A percentile compares a stretch with the other conserved stretches of the same genome.
Evolutionary conservation across 1,140 invertebrate genomes (phyloP).

Genomic region (Lordiphosa stackelbergi): DNA sequence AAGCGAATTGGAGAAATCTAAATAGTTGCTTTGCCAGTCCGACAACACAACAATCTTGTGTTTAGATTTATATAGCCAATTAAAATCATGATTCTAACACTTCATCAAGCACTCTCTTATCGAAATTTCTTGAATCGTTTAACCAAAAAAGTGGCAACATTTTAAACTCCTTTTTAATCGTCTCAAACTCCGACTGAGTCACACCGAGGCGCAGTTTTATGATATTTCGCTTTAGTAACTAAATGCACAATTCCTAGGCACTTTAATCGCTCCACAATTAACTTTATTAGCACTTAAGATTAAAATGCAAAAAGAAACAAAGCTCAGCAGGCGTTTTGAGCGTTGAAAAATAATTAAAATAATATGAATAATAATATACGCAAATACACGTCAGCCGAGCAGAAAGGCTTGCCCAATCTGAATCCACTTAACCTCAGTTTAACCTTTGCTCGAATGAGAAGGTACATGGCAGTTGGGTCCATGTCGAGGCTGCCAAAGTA

Average conservation of each 20-base stretch:
- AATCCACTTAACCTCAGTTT: conserved; percentile 44
- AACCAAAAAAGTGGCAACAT: conserved; percentile 2
- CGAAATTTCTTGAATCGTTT: too few relatives aligned
- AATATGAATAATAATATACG: conserved; percentile 58
- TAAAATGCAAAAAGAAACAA: conserved; percentile 48
- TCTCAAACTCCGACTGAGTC: conserved; percentile 35
- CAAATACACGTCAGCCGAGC: conserved; percentile 48
- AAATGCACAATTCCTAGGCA: conserved; percentile 57
- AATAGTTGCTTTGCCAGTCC: too few relatives aligned
- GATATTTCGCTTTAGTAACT: conserved; percentile 53
- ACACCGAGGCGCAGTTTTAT: conserved; percentile 49
- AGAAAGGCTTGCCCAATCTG: conserved; percentile 54
- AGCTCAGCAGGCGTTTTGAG: conserved; percentile 49
- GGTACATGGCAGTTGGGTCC: conserved; percentile 11
- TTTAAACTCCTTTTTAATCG: conserved; percentile 5
- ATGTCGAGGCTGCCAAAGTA: conserved; percentile 30
- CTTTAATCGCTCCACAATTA: conserved; percentile 58
- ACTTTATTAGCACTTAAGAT: conserved; percentile 65
- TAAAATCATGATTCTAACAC: too few relatives aligned
- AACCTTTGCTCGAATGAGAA: conserved; percentile 36
- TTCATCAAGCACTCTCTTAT: too few relatives aligned
- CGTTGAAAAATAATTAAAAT: conserved; percentile 50
- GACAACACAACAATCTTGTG: too few relatives aligned
- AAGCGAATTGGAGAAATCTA: too few relatives aligned
- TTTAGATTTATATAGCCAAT: too few relatives aligned